phyloP scores from a whole-genome alignment of 2,888 invertebrate genomes.

The Eristalinus aeneus region DNA sequence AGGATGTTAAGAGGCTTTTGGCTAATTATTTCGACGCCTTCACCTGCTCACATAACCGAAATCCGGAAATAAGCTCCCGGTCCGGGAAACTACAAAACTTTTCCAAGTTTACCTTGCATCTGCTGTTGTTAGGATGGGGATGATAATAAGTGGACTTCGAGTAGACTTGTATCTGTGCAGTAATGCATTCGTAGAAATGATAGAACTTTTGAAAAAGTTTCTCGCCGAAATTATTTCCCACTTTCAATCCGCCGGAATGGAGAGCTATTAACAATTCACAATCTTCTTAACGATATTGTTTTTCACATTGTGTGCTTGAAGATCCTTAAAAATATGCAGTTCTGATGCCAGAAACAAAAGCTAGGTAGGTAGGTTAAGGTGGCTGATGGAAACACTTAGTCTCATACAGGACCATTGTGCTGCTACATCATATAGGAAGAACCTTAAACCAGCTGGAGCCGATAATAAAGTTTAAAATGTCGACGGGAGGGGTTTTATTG shows the following conservation, averaged over 20 bases:
- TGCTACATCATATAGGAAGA: too few species aligned
- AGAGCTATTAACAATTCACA: not conserved
- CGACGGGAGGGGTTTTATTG: too few species aligned
- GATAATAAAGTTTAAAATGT: too few species aligned
- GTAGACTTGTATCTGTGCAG: not conserved
- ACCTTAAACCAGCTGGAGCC: too few species aligned
- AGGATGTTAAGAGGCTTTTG: constrained; percentile 1
- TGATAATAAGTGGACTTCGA: not conserved
- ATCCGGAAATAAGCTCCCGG: not conserved
- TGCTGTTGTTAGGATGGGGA: not conserved
- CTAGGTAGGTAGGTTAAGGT: too few species aligned
- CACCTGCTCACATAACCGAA: constrained; percentile 25
- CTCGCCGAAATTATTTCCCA: not conserved
- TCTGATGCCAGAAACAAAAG: too few species aligned
- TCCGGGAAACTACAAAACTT: not conserved
- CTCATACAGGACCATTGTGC: too few species aligned
- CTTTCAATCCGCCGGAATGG: not conserved
- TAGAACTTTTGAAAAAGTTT: not conserved
- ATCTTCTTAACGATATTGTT: not conserved
- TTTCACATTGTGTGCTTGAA: not conserved
- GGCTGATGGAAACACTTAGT: too few species aligned
- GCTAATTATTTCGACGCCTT: constrained; percentile 24
- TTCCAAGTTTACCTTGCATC: not conserved
- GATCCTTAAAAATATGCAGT: too few species aligned
- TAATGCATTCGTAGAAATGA: not conserved